These are phyloP conservation scores for Drosophila ustulata DNA, from an alignment of 2,888 invertebrate species.

Conservation along the genomic window DNA sequence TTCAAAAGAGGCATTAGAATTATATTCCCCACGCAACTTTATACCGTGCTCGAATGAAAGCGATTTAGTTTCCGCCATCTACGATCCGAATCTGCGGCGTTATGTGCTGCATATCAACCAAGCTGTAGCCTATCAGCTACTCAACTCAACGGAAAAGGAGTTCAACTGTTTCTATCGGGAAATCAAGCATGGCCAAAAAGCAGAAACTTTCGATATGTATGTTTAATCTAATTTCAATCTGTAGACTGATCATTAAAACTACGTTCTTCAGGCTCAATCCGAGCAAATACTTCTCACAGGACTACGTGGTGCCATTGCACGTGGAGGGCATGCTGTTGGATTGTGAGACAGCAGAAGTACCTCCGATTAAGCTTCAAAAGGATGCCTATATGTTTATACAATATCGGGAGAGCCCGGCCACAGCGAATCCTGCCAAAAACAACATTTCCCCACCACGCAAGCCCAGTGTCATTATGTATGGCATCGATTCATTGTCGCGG, in stretches of 20 bases:
- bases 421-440: not conserved
- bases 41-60: constrained; percentile 55
- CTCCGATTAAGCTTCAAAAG: constrained; percentile 67
- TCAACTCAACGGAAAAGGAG: constrained; percentile 30
- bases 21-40: constrained; percentile 42
- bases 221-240: not conserved
- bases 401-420: constrained; percentile 73
- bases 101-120: constrained; percentile 60
- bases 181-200: constrained; percentile 51
- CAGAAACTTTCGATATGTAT: constrained; percentile 55
- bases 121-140: constrained; percentile 44
- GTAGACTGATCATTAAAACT: not conserved
- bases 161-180: constrained; percentile 78
- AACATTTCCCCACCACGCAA: constrained; percentile 28
- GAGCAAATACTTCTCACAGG: constrained; percentile 58
- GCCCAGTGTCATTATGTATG: constrained; percentile 90
- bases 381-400: constrained; percentile 86
- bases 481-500: constrained; percentile 93
- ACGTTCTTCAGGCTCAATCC: constrained; percentile 53
- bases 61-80: constrained; percentile 50
- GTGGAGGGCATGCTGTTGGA: constrained; percentile 70
- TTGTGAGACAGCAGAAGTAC: constrained; percentile 82
- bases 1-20: constrained; percentile 84
- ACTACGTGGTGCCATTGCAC: constrained; percentile 65
- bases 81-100: constrained; percentile 33